Base-by-base conservation (phyloP, 2,797 vertebrate species). In the Hydrolagus colliei region DNA sequence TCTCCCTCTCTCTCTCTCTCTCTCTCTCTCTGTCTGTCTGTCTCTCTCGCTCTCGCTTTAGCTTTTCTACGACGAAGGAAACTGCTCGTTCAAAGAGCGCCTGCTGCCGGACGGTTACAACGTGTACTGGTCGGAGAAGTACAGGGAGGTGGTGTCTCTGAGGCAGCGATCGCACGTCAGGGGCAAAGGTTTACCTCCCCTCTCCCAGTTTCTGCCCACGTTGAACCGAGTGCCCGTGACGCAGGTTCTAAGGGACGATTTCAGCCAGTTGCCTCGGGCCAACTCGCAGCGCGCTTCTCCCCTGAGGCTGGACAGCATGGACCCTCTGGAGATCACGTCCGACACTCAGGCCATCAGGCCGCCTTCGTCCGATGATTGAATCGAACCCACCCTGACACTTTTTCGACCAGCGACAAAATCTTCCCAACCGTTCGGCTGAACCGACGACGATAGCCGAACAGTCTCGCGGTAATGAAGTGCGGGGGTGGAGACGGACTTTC, bases 151-250 rank as follows among this genome's bases (percentile, higher is more conserved):
- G 0, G 91, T 99, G 86, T 97, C 95, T n/a, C 88, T 99, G 88
- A 95, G 92, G 14, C 96, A 96, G 89, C 92, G 94, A 87, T 92
- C 93, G 18, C 94, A 94, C 82, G 93, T 91, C 86, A 90, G 89
- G 67, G 94, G 94, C 22, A 89, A 92, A 67, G 94, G 92, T 1
- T 89, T 92, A 0, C 92, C 94, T 0, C 91, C 94, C 0, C 88
- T 97, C 0, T 96, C 96, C 77, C 95, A 95, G 88, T 99, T 99
- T 90, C 91, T 99, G 61, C 97, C 97, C 0, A 93, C 97, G 92
- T 90, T 94, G 86, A 95, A 90, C 90, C 93, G 90, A 0, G 77
- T 95, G 41, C 92, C 94, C 0, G 76, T 91, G 87, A 87, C 89
- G 65, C 86, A 89, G 0, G 85, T 86, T 72, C 88, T 88, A 1